These are phyloP conservation scores for Torymus aiolomorphi DNA, from an alignment of 2,888 invertebrate species.

Conservation along the genomic window DNA sequence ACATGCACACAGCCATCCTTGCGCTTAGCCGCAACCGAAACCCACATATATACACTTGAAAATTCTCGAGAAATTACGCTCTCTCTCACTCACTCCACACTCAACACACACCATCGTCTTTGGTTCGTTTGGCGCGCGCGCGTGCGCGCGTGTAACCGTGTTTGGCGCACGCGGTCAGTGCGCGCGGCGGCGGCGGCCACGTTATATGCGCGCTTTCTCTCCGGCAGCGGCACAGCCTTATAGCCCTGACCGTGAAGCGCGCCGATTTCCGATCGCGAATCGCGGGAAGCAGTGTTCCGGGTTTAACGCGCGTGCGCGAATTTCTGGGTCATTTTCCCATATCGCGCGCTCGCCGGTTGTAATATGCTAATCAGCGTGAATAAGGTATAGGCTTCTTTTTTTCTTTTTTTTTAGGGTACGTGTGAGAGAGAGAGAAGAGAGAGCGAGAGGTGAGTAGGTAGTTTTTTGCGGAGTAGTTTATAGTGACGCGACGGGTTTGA, in stretches of 20 bases:
- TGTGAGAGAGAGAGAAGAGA: no score
- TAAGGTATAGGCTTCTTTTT: no score
- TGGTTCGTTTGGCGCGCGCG: constrained; percentile 1
- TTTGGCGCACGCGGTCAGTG: constrained; percentile 7
- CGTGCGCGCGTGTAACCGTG: no score
- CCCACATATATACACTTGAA: no score
- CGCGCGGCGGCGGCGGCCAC: constrained; percentile 17
- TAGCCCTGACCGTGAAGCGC: constrained; percentile 4
- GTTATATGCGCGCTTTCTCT: constrained; percentile 47
- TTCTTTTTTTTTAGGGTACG: no score
- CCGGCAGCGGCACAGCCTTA: constrained; percentile 12
- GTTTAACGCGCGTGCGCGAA: constrained; percentile 39
- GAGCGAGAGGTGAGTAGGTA: not conserved
- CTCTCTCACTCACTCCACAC: no score
- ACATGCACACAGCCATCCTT: no score
- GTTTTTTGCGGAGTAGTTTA: not conserved
- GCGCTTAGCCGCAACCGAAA: no score
- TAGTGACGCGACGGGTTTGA: not conserved
- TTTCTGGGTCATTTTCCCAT: constrained; percentile 44
- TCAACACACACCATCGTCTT: not conserved
- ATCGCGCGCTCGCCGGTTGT: not conserved
- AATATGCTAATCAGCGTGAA: no score
- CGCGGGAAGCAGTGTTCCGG: constrained; percentile 47
- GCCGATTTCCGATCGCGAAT: constrained; percentile 57
- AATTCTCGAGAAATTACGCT: no score